These are phyloP conservation scores for Nipponacmea schrenckii DNA, from an alignment of 2,888 invertebrate species.

Conservation along the genomic window DNA sequence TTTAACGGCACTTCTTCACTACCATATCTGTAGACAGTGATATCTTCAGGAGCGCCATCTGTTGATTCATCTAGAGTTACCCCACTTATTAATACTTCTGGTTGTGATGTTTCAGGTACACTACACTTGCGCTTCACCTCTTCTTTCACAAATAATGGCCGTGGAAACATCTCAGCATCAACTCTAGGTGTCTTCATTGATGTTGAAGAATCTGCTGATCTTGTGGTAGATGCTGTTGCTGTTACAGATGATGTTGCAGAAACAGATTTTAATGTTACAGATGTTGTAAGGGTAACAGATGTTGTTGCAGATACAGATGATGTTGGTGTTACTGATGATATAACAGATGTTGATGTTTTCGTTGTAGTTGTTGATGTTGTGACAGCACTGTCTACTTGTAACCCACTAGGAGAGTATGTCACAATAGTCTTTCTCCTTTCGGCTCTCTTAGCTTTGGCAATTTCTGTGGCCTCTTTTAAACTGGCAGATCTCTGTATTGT, in stretches of 20 bases:
- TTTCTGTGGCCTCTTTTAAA: slow-evolving; percentile 47
- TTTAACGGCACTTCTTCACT: slow-evolving; percentile 47
- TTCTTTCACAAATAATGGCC: slow-evolving; percentile 2
- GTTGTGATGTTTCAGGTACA: neutral
- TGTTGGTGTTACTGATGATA: neutral
- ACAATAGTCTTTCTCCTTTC: slow-evolving; percentile 51
- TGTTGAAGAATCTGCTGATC: neutral
- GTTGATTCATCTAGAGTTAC: slow-evolving; percentile 6
- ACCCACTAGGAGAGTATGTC: slow-evolving; percentile 51
- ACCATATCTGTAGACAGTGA: slow-evolving; percentile 45
- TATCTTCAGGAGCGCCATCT: slow-evolving; percentile 13
- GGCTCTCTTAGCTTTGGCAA: slow-evolving; percentile 41
- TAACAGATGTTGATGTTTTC: neutral
- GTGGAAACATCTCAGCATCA: neutral
- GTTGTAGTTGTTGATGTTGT: neutral
- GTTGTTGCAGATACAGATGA: neutral
- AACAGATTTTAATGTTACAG: slow-evolving; percentile 20
- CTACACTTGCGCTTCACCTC: neutral
- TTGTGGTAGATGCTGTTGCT: neutral
- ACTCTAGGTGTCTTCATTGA: neutral
- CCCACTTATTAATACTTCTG: neutral
- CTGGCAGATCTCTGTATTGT: slow-evolving; percentile 59
- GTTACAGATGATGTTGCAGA: neutral
- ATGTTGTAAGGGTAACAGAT: neutral
- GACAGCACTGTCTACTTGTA: slow-evolving; percentile 35